These are phyloP conservation scores for Ceyx melanurus DNA, from an alignment of 2,113 vertebrate species.

Conservation along the genomic window DNA sequence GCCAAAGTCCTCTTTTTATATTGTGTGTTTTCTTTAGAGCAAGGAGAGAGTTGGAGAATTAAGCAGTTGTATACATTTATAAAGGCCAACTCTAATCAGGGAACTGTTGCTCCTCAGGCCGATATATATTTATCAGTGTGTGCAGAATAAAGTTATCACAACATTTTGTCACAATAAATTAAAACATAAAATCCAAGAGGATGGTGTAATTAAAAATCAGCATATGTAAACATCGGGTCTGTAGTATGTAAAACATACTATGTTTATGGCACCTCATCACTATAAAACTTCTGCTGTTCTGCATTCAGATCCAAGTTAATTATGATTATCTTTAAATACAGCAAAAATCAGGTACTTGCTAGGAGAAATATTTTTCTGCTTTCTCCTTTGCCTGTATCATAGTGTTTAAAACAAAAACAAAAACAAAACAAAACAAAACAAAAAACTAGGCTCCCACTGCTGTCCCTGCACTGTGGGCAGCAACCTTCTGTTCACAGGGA, in stretches of 20 bases:
- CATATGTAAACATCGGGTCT: rapidly evolving
- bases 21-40: not conserved
- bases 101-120: not conserved
- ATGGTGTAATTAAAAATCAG: not conserved
- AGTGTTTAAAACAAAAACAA: not conserved
- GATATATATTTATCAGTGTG: not conserved
- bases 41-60: not conserved
- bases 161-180: not conserved
- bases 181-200: not conserved
- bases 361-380: not conserved
- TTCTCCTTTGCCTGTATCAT: not conserved
- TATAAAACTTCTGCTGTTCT: not conserved
- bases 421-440: too few species aligned
- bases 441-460: not conserved
- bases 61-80: not conserved
- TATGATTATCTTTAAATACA: not conserved
- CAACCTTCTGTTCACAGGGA: not conserved
- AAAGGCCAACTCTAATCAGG: not conserved
- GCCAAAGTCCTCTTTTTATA: not conserved
- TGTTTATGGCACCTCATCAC: not conserved
- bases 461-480: not conserved
- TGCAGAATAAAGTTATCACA: not conserved
- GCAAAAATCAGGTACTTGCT: not conserved
- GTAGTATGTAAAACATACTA: not conserved
- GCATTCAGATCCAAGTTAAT: not conserved